Evolutionary conservation across 2,888 invertebrate genomes (phyloP), one percentile per base, ranked within the genome.

Genomic region (Orchesella flavescens): DNA sequence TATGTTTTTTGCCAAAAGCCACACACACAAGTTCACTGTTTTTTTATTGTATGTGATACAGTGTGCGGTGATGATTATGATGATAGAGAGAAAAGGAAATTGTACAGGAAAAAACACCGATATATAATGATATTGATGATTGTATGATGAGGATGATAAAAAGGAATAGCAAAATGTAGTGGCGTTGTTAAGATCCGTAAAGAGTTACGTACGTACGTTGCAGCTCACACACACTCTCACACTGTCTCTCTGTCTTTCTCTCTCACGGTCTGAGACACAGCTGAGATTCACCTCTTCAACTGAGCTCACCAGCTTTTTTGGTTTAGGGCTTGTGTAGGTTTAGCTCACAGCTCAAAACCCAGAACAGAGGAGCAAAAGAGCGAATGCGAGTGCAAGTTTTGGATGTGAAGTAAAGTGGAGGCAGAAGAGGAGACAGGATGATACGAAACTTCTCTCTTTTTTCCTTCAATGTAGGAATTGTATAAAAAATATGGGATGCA

Each of bases 281-380:
- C 65, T 65, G 65, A 65, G 65, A 65, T 65, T 65, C 65, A 65
- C 65, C 65, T 65, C 65, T 23, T 61, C 65, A 23, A 49, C 65
- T 13, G 23, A 19, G 23, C 63, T 63, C 63, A 23, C 34, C 63
- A 63, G n/a, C 63, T 17, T 59, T 53, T 53, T 59, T 59, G 49
- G 49, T 59, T 19, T n/a, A 12, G 9, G 10, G 17, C 21, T 21
- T 4, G 17, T 15, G 15, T 17, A 44, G 17, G 23, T 65, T 44
- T 24, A 63, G 44, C 65, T 44, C 44, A 44, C 43, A 44, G 65
- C 65, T 65, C 65, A 65, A 24, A 63, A n/a, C 65, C 65, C 65
- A 59, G 59, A 59, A 59, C 59, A 44, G n/a, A n/a, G n/a, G 53
- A 53, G 10, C 53, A 53, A 10, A 53, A 19, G 24, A 63, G 63